Base-by-base conservation (phyloP, 2,888 invertebrate species). In the Barypeithes pellucidus region DNA sequence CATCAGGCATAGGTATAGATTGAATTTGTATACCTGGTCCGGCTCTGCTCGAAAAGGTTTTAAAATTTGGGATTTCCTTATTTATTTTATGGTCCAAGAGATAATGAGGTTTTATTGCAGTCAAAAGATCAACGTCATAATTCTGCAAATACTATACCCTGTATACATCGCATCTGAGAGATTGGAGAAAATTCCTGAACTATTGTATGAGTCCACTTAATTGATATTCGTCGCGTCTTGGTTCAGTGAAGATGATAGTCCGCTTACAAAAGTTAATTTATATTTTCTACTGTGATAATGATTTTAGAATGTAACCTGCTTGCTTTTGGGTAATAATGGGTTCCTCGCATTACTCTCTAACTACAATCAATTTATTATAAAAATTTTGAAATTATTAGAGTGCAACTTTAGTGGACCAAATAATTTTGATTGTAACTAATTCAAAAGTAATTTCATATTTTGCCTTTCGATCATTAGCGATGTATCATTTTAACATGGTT, bases 311-410 rank as follows among this genome's bases (percentile, higher is more conserved):
- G 52, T 5, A 52, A 29, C 1, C 1, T n/a, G 8, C n/a, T 7
- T 52, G 11, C 24, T 11, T n/a, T 52, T 52, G 7, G n/a, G 14
- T 52, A 52, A 52, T 52, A 14, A 29, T 29, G 29, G 14, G n/a
- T 52, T 1, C 8, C 14, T 29, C 29, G 7, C 3, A 22, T 24
- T 43, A 9, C 7, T 47, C 11, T 47, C 12, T 20, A 47, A 16
- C 18, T 52, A 11, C n/a, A 22, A 24, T 8, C 52, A 24, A 24
- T 24, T 52, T 47, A 2, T 52, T 52, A 52, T 52, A 24, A 52
- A 52, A 52, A 52, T 24, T 52, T 52, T 52, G 29, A 52, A 52
- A 14, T 52, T 52, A 52, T 52, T 29, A 52, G 52, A 29, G 14
- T 52, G 29, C 7, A 7, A 52, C 52, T 14, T 52, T 9, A 29